Percentiles rank a stretch among this genome's conserved stretches.
Conservation (phyloP, 2,888 invertebrate genomes). For the Maniola hyperantus region DNA sequence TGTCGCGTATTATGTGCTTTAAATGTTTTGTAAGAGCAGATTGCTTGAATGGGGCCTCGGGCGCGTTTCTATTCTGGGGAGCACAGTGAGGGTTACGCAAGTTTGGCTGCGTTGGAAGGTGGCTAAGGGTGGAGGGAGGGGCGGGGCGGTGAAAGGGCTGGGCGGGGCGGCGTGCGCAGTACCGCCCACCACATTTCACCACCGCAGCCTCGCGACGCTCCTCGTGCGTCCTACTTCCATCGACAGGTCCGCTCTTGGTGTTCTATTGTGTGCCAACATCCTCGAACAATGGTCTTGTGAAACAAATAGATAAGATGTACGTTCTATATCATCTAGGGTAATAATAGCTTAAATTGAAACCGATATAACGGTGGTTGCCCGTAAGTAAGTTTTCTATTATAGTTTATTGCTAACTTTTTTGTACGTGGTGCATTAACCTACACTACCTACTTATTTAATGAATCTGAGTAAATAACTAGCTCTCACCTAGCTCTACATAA, state of each 20-base stretch:
- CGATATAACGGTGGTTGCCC: constrained; percentile 4
- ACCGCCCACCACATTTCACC: constrained; percentile 79
- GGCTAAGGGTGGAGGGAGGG: constrained; percentile 65
- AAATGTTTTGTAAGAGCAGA: constrained; percentile 33
- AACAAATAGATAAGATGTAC: constrained; percentile 73
- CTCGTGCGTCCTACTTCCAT: constrained; percentile 74
- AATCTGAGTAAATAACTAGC: no score
- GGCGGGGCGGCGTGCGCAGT: constrained; percentile 76
- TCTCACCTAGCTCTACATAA: no score
- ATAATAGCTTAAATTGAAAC: constrained; percentile 41
- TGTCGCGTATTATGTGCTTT: no score
- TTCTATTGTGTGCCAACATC: constrained; percentile 75
- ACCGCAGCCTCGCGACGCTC: constrained; percentile 58
- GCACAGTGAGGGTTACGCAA: constrained; percentile 65
- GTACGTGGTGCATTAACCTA: background rate
- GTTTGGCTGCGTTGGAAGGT: constrained; percentile 55
- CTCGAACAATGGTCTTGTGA: constrained; percentile 76
- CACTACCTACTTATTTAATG: no score
- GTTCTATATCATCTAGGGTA: constrained; percentile 35
- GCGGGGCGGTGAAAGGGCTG: constrained; percentile 79
- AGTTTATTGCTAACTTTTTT: background rate
- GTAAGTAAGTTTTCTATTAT: constrained; percentile 3
- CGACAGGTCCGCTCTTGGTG: constrained; percentile 74
- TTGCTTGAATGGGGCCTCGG: constrained; percentile 63
- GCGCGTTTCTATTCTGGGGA: constrained; percentile 67